Base-by-base conservation (phyloP, 2,797 vertebrate species). In the Siniperca obscura region DNA sequence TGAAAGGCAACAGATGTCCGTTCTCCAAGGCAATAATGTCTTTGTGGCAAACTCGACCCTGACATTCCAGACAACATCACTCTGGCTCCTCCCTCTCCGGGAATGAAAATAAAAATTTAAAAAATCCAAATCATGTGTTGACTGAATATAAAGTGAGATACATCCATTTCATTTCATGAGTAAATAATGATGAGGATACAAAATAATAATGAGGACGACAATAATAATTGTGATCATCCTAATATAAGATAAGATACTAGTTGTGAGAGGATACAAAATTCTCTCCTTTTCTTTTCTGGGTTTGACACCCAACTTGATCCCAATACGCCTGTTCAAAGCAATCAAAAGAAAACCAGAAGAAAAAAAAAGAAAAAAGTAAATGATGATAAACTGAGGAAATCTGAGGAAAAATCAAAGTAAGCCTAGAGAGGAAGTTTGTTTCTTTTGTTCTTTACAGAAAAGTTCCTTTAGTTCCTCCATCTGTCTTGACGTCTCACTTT, bases 1-100 rank as follows among this genome's bases (percentile, higher is more conserved):
- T 91, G 86, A 94, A 94, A 96, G 94, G 95, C 95, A 95, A 95
- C 93, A 94, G 90, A 93, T 93, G 94, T 94, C 94, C 91, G 78
- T 91, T 94, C 94, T 95, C 93, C 94, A 95, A 95, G 95, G 94
- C 95, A 95, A 95, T 94, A 95, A 95, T 90, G 94, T 96, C 94
- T 95, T 93, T 95, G 94, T 94, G 95, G 94, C 95, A 95, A 96
- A 95, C 92, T 93, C 84, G 79, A 95, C 93, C 93, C 93, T 93
- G 91, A 95, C 93, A 93, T 92, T 93, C 93, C 92, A 92, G 85
- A 91, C 88, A 89, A 61, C 88, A 86, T 78, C 90, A 55, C 83
- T 92, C 90, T 88, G 91, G 91, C 76, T 90, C 89, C 82, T 91
- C 87, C 90, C 85, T 91, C 94, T 91, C 92, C 88, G 90, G 93